These are phyloP conservation scores for Timandra comae DNA, from an alignment of 2,888 invertebrate genomes.

Conservation along the genomic window DNA sequence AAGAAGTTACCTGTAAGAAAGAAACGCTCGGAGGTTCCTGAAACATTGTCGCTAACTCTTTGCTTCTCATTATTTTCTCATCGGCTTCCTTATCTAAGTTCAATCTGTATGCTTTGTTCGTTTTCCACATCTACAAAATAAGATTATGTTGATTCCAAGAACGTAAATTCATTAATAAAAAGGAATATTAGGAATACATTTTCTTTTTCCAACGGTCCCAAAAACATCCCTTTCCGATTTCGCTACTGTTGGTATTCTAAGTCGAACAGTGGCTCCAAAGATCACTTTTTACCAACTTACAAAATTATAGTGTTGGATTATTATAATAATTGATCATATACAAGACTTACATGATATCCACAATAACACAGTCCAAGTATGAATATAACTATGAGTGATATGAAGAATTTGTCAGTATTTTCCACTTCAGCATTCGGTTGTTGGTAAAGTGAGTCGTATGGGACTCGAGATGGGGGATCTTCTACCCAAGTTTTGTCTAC, in stretches of 20 bases:
- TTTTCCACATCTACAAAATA: conserved; percentile 79
- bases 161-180: no score
- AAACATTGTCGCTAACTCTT: conserved; percentile 83
- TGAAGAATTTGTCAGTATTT: conserved; percentile 87
- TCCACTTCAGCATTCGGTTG: conserved; percentile 87
- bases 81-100: conserved; percentile 86
- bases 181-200: no score
- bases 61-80: conserved; percentile 83
- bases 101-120: conserved; percentile 83
- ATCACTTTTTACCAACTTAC: no score
- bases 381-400: conserved; percentile 85
- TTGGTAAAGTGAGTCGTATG: conserved; percentile 85
- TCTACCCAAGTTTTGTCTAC: conserved; percentile 89
- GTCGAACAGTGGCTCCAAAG: no score
- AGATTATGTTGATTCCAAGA: no score
- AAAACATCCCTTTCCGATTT: no score
- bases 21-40: conserved; percentile 79
- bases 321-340: no score
- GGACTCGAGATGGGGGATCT: conserved; percentile 86
- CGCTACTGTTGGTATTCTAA: no score
- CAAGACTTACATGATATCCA: conserved; percentile 82
- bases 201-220: no score
- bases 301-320: no score
- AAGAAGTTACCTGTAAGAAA: conserved; percentile 78
- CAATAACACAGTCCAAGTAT: conserved; percentile 74